Conservation (phyloP, 2,797 vertebrate genomes). For the Takifugu ocellatus region DNA sequence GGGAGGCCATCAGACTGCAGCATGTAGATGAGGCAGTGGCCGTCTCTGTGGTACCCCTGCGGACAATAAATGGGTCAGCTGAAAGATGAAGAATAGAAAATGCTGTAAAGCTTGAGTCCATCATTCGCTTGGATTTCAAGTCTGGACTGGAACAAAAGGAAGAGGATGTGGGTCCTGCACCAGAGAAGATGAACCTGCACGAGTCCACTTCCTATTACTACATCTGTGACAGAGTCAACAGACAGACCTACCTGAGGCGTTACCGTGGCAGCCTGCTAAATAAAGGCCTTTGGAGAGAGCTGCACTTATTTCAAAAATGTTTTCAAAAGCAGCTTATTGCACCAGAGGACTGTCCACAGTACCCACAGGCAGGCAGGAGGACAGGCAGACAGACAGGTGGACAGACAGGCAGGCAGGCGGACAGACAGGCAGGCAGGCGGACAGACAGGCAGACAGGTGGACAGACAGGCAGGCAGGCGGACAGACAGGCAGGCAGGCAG, state of each 20-base stretch:
- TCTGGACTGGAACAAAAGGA: not conserved
- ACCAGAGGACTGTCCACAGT: not conserved
- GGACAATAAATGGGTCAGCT: constrained; percentile 5
- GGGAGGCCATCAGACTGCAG: constrained; percentile 14
- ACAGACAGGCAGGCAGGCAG: too few species aligned
- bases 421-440: too few species aligned
- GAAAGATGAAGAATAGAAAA: constrained; percentile 30
- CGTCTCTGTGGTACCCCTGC: constrained; percentile 11
- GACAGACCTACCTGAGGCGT: constrained; percentile 58
- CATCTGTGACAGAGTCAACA: constrained; percentile 53
- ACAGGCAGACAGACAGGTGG: too few species aligned
- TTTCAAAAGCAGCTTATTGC: constrained; percentile 30
- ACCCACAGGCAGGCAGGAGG: too few species aligned
- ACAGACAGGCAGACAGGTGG: too few species aligned
- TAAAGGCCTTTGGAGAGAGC: constrained; percentile 37
- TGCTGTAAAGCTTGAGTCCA: constrained; percentile 14
- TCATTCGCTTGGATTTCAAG: constrained; percentile 22
- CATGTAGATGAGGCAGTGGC: constrained; percentile 45
- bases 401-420: too few species aligned
- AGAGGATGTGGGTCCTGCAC: constrained; percentile 33
- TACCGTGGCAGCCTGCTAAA: constrained; percentile 48
- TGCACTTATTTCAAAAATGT: constrained; percentile 30
- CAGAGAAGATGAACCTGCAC: constrained; percentile 55
- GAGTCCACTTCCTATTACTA: constrained; percentile 49
- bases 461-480: too few species aligned